Evolutionary conservation across 1,140 invertebrate species (phyloP), one percentile per base, ranked within the genome.

Genomic region (Contarinia nasturtii): DNA sequence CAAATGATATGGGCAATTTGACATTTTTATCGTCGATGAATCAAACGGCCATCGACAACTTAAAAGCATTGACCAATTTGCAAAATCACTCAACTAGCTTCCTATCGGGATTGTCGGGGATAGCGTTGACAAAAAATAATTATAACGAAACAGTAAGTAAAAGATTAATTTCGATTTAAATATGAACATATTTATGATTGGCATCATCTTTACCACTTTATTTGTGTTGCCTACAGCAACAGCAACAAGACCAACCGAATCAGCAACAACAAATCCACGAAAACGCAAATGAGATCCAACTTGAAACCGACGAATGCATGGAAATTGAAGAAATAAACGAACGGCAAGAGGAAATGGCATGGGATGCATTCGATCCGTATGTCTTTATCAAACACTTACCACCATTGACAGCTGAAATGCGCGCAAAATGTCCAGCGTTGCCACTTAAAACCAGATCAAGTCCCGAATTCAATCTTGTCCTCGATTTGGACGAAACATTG

Each of bases 381-480:
- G 70, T 85, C 34, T 93, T 93, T 59, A 93, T 96, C 45, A 90
- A 91, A 63, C 66, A 86, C 66, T 65, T 96, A 50, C 92, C 91
- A 19, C 91, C 91, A 1, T 58, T 93, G 14, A 87, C 86, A 2
- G 74, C 82, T 7, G 88, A 91, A 41, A 80, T 94, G 72, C 70
- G 85, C 48, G 80, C 81, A 1, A 71, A 87, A 50, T 83, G 80
- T 59, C 91, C 92, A 11, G 91, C 90, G 14, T 67, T 97, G 37
- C 93, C 93, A 1, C 67, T 95, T 17, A 92, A 91, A 67, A 96
- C 91, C 0, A 66, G 91, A 48, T 89, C 86, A 57, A 90, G 87
- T 57, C 91, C 91, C 1, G 84, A 92, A 60, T 94, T 93, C 59
- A 91, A 89, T 57, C 71, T 97, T 42, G 92, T 75, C 1, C 49